These are phyloP conservation scores for Dufourea novaeangliae DNA, from an alignment of 1,140 invertebrate species.

Conservation along the genomic window DNA sequence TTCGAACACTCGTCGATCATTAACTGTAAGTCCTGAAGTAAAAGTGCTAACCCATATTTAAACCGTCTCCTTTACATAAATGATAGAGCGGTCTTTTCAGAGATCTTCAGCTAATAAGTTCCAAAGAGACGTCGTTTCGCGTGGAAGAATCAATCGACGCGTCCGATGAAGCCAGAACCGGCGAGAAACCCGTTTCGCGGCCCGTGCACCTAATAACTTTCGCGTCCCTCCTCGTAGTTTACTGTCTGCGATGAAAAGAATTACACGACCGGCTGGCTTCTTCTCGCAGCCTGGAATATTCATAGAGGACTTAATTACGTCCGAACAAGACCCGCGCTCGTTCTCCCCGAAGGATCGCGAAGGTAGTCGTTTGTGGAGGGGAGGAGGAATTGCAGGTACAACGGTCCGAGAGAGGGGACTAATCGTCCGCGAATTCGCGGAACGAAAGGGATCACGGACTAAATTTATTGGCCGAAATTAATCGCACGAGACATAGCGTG, in stretches of 20 bases:
- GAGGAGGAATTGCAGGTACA: conserved; percentile 12
- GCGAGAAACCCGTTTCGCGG: too few species aligned
- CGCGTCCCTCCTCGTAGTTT: background rate
- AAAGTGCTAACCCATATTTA: too few species aligned
- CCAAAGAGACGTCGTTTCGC: too few species aligned
- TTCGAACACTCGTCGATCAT: too few species aligned
- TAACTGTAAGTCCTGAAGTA: too few species aligned
- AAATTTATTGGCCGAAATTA: conserved; percentile 61
- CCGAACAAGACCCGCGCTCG: conserved; percentile 5
- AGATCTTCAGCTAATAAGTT: too few species aligned
- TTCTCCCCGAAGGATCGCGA: background rate
- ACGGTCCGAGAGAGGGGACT: conserved; percentile 7
- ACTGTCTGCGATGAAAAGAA: conserved; percentile 26
- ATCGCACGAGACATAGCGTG: conserved; percentile 54
- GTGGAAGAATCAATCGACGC: conserved; percentile 5
- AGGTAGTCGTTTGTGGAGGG: background rate
- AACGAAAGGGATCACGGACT: conserved; percentile 47
- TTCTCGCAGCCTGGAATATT: conserved; percentile 34
- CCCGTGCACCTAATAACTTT: background rate
- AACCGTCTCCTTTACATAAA: too few species aligned
- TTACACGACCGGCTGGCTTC: conserved; percentile 37
- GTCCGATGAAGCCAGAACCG: background rate
- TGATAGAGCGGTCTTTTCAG: too few species aligned
- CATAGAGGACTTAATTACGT: conserved; percentile 55
- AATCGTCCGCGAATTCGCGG: conserved; percentile 45